Conservation (phyloP, 2,113 vertebrate species). For the Perccottus glenii region DNA sequence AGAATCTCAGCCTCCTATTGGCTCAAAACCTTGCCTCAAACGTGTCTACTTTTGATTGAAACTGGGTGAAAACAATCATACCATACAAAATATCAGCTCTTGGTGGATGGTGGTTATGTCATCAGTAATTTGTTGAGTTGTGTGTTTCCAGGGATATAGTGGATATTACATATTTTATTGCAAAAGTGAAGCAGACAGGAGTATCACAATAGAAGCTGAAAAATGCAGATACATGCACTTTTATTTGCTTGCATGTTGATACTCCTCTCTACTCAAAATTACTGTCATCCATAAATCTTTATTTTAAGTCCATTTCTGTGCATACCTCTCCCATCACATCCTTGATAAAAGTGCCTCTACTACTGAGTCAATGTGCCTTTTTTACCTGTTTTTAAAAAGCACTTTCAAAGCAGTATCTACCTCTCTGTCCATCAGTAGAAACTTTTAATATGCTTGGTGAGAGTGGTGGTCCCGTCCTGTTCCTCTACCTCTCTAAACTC, state of each 20-base stretch:
- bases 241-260: not conserved
- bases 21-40: constrained; percentile 14
- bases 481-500: constrained; percentile 78
- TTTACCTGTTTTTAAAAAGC: too few relatives aligned
- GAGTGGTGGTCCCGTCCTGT: constrained; percentile 55
- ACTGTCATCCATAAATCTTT: not conserved
- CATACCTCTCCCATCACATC: constrained; percentile 18
- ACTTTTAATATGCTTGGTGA: constrained; percentile 46
- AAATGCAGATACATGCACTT: too few relatives aligned
- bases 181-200: too few relatives aligned
- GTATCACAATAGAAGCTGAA: too few relatives aligned
- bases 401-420: too few relatives aligned
- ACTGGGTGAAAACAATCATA: constrained; percentile 28
- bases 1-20: constrained; percentile 26
- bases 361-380: not conserved
- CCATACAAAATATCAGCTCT: constrained; percentile 41
- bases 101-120: constrained; percentile 36
- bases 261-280: not conserved
- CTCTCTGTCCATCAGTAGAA: constrained; percentile 5
- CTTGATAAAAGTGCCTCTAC: constrained; percentile 1
- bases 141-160: constrained; percentile 28
- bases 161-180: not conserved
- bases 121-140: not conserved
- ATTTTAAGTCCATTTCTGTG: not conserved
- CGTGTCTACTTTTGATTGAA: constrained; percentile 24